Conservation (phyloP, 1,140 invertebrate genomes). For the Cydia splendana region DNA sequence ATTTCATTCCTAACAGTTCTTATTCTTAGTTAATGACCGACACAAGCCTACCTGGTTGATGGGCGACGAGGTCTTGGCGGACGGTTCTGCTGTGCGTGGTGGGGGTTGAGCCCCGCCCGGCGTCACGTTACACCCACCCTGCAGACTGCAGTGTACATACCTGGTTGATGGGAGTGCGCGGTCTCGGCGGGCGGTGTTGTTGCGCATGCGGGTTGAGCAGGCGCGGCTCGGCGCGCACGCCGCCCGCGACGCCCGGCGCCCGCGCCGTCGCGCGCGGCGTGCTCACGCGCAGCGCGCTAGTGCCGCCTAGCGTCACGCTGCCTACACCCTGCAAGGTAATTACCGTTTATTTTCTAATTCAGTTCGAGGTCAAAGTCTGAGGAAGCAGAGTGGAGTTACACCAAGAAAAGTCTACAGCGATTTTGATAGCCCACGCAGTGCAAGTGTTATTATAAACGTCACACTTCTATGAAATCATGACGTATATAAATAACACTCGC, state of each 20-base stretch:
- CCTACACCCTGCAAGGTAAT: not conserved
- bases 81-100: slow-evolving; percentile 58
- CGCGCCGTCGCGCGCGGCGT: slow-evolving; percentile 33
- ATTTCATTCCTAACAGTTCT: no score
- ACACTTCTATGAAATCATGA: no score
- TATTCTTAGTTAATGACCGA: no score
- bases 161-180: slow-evolving; percentile 49
- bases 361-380: not conserved
- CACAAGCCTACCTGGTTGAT: no score
- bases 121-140: slow-evolving; percentile 33
- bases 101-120: slow-evolving; percentile 58
- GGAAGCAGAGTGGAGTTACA: no score
- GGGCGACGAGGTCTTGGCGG: slow-evolving; percentile 44
- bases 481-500: no score
- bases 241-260: slow-evolving; percentile 22
- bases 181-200: slow-evolving; percentile 53
- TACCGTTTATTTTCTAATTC: not conserved
- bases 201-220: slow-evolving; percentile 61
- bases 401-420: no score
- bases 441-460: no score
- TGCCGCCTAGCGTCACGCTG: slow-evolving; percentile 6
- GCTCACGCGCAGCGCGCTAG: not conserved
- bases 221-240: slow-evolving; percentile 49
- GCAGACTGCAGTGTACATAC: not conserved
- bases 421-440: no score